Evolutionary conservation across 2,888 invertebrate genomes (phyloP), one percentile per base, ranked within the genome.

Genomic region (Apodemia hepburni): DNA sequence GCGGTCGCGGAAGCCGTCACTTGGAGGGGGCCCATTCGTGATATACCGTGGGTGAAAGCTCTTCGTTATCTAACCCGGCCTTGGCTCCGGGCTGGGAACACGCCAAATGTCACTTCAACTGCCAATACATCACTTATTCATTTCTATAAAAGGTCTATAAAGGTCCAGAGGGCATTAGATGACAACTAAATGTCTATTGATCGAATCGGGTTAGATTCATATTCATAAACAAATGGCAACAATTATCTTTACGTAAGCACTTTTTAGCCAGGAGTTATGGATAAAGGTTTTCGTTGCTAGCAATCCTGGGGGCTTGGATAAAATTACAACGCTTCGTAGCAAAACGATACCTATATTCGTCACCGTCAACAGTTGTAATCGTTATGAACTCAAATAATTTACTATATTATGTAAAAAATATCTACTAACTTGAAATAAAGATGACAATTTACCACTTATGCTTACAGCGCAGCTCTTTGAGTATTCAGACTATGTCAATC

Each of bases 21-120:
- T 29, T 57, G 64, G 61, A 62, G 64, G 67, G 64, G 63, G 65
- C 59, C 57, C 15, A 42, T 65, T 68, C 73, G 72, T 73, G 73
- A 73, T 72, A 71, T 73, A 73, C 71, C 69, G 70, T 66, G 67
- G 70, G 74, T 74, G 74, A 74, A 74, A 74, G 73, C 70, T 51
- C 60, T 60, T 29, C 64, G 64, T 74, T 74, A 73, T 71, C 69
- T 71, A 73, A 73, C 59, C 54, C 64, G 65, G 68, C 70, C 68
- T 69, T 70, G 70, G 64, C 69, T 69, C 60, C 65, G 65, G 68
- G 69, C 69, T 67, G 64, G 65, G 68, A 68, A 65, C 60, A 65
- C 59, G 61, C 62, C 64, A 67, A 69, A 70, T 71, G 64, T 70
- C 70, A 64, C 65, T 62, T 35, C 61, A 45, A 17, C 42, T 45